phyloP scores from a whole-genome alignment of 2,113 vertebrate genomes.

The Salvator merianae region DNA sequence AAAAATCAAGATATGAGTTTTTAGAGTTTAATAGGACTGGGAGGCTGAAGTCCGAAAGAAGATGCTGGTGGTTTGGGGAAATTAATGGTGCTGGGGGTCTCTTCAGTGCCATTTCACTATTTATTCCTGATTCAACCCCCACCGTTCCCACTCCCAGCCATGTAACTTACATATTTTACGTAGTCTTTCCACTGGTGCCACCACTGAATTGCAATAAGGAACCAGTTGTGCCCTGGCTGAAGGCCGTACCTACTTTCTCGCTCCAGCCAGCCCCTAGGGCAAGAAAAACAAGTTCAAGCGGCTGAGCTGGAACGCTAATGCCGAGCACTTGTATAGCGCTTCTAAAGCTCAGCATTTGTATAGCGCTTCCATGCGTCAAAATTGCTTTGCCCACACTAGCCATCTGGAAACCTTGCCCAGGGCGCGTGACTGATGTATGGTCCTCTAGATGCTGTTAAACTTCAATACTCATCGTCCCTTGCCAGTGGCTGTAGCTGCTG shows the following conservation, averaged over 20 bases:
- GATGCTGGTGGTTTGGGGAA: slow-evolving; percentile 31
- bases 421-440: too few relatives aligned
- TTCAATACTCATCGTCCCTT: too few relatives aligned
- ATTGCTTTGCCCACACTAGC: too few relatives aligned
- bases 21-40: too few relatives aligned
- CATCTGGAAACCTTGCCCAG: too few relatives aligned
- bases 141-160: neutral
- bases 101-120: slow-evolving; percentile 7
- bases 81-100: neutral
- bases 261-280: slow-evolving; percentile 91
- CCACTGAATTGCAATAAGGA: slow-evolving; percentile 97
- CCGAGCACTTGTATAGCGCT: neutral
- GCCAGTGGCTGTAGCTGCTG: too few relatives aligned
- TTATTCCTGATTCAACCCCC: slow-evolving; percentile 12
- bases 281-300: slow-evolving; percentile 40
- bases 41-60: neutral
- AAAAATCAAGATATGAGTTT: too few relatives aligned
- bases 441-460: too few relatives aligned
- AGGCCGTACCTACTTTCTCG: slow-evolving; percentile 95
- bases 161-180: slow-evolving; percentile 94
- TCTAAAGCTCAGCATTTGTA: neutral
- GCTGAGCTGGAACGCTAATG: neutral
- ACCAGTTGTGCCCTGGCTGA: slow-evolving; percentile 93
- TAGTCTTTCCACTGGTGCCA: slow-evolving; percentile 99
- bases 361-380: neutral